Evolutionary conservation across 2,113 vertebrate species (phyloP).

Genomic region (Proterorhinus semilunaris): DNA sequence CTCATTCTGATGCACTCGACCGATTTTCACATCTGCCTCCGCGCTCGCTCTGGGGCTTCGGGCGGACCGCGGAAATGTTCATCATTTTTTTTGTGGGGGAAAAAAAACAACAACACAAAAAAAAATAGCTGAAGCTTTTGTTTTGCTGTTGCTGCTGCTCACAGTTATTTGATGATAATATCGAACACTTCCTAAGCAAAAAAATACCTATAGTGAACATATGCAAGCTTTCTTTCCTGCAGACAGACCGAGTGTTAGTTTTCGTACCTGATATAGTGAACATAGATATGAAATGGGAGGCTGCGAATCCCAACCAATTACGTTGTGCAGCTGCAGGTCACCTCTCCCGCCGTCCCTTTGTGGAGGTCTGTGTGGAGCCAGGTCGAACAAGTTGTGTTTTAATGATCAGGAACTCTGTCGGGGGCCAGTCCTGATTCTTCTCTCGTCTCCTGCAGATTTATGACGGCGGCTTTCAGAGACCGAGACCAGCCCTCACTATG

Average conservation of each 20-base stretch:
- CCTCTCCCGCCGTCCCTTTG: slow-evolving; percentile 17
- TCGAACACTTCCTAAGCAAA: no score
- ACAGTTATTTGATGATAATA: no score
- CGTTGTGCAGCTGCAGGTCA: slow-evolving; percentile 19
- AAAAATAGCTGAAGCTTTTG: no score
- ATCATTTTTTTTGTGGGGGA: slow-evolving; percentile 10
- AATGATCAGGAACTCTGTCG: slow-evolving; percentile 59
- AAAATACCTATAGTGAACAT: no score
- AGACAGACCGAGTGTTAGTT: no score
- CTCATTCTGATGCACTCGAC: slow-evolving; percentile 31
- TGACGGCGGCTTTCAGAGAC: slow-evolving; percentile 66
- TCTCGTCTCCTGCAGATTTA: slow-evolving; percentile 66
- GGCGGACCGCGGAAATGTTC: slow-evolving; percentile 15
- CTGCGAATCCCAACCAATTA: slow-evolving; percentile 28
- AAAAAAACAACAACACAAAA: no score
- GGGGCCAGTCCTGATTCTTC: slow-evolving; percentile 64
- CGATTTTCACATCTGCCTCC: slow-evolving; percentile 41
- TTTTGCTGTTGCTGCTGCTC: no score
- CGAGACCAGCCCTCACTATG: slow-evolving; percentile 34
- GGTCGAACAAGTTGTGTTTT: slow-evolving; percentile 55
- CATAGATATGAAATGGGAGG: slow-evolving; percentile 11
- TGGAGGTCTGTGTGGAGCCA: slow-evolving; percentile 42
- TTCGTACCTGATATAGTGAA: no score
- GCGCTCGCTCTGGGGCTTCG: slow-evolving; percentile 21
- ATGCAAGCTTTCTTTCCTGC: no score